These are phyloP conservation scores for Dendrolimus punctatus DNA, from an alignment of 1,140 invertebrate genomes.

Conservation along the genomic window DNA sequence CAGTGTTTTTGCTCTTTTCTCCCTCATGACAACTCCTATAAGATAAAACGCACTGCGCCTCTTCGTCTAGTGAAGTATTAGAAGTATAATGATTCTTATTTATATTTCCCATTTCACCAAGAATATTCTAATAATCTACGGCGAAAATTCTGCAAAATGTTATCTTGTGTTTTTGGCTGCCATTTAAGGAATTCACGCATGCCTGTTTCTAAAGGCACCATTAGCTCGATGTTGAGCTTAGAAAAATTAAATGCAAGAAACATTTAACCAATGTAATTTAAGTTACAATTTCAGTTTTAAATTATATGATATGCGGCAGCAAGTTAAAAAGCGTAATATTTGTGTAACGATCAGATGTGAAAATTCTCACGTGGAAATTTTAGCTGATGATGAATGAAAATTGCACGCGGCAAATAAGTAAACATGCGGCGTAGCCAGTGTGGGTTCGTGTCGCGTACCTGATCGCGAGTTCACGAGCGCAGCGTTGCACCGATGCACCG, in stretches of 20 bases:
- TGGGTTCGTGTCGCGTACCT: slow-evolving; percentile 29
- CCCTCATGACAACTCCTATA: slow-evolving; percentile 41
- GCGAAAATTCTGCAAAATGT: neutral
- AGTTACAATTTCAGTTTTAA: no score
- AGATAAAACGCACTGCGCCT: slow-evolving; percentile 42
- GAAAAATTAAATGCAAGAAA: no score
- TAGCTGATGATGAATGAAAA: slow-evolving; percentile 47
- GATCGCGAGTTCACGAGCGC: slow-evolving; percentile 37
- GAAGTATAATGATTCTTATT: slow-evolving; percentile 8
- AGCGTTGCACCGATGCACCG: slow-evolving; percentile 34
- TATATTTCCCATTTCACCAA: slow-evolving; percentile 2
- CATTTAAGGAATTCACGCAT: slow-evolving; percentile 15
- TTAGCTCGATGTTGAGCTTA: no score
- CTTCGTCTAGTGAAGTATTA: slow-evolving; percentile 13
- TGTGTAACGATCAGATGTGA: no score
- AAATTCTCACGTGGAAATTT: neutral
- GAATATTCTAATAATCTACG: neutral
- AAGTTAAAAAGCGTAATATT: no score
- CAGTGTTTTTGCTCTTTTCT: slow-evolving; percentile 60
- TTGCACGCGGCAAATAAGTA: slow-evolving; percentile 25
- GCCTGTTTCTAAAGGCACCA: slow-evolving; percentile 10
- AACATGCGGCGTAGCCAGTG: slow-evolving; percentile 26
- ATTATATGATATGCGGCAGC: no score
- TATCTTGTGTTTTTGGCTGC: slow-evolving; percentile 10
- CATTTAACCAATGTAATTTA: no score